A percentile compares a stretch with the other conserved stretches of the same genome.
These are phyloP conservation scores for Pseudonaja textilis DNA, from an alignment of 2,113 vertebrate genomes.

Conservation along the genomic window DNA sequence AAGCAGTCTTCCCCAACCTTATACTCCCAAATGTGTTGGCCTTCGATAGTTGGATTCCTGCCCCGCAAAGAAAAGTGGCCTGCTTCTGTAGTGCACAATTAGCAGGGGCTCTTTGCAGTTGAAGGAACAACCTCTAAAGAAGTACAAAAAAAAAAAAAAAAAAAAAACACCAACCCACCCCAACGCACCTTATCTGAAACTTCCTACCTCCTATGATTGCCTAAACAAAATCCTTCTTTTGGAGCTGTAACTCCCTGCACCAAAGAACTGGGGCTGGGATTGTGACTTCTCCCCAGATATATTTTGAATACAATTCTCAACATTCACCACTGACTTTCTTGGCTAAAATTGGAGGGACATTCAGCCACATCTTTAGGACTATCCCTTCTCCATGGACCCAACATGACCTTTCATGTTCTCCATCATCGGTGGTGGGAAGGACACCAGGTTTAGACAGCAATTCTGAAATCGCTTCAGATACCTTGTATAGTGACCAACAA, in stretches of 20 bases:
- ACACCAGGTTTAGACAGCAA: background rate
- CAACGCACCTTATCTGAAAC: background rate
- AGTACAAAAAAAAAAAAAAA: background rate
- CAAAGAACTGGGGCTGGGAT: background rate
- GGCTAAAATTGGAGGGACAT: background rate
- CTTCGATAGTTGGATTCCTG: background rate
- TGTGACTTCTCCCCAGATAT: background rate
- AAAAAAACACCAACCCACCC: background rate
- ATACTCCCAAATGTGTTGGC: background rate
- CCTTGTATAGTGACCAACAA: background rate
- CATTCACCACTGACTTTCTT: background rate
- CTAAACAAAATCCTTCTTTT: background rate
- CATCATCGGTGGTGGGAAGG: background rate
- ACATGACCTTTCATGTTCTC: background rate
- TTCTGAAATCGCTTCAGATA: background rate
- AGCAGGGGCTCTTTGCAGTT: background rate
- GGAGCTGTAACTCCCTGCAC: background rate
- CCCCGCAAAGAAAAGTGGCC: background rate
- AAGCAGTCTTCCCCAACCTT: background rate
- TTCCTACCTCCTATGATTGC: background rate
- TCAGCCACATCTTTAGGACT: background rate
- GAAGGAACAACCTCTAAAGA: background rate
- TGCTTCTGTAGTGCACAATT: background rate
- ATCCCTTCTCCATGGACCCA: background rate
- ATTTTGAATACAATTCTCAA: background rate